Percentiles rank a stretch among this genome's conserved stretches.
Conservation (phyloP, 2,888 invertebrate species). For the Yponomeuta evonymella region DNA sequence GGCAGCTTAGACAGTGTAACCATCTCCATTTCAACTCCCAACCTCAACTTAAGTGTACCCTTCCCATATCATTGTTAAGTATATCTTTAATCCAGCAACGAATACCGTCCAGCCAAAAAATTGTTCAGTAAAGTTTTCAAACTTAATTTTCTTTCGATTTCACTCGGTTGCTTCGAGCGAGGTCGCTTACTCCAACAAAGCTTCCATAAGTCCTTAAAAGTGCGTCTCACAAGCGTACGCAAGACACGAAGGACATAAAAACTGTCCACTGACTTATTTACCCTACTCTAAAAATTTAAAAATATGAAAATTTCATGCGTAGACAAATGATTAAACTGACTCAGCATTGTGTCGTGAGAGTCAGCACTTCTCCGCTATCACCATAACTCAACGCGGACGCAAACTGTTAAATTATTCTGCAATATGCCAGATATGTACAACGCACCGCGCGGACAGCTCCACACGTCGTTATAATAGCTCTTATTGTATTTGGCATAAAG, state of each 20-base stretch:
- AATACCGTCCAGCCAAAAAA: no score
- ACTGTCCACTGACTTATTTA: not conserved
- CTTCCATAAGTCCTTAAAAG: not conserved
- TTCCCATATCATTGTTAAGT: no score
- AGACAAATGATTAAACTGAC: slow-evolving; percentile 1
- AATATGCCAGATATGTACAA: not conserved
- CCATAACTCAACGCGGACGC: not conserved
- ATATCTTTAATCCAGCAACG: no score
- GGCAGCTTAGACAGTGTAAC: no score
- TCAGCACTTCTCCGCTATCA: not conserved
- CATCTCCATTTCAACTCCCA: no score
- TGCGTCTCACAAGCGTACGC: not conserved
- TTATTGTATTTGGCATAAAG: not conserved
- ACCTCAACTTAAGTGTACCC: no score
- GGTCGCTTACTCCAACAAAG: not conserved
- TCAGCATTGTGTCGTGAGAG: not conserved
- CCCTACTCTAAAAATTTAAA: not conserved
- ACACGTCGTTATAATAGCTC: not conserved
- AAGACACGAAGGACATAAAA: not conserved
- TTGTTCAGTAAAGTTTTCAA: no score
- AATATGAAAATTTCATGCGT: not conserved
- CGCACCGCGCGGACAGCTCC: not conserved
- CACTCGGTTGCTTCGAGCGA: no score
- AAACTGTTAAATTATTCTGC: slow-evolving; percentile 3
- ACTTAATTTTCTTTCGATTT: no score